Base-by-base conservation (phyloP, 1,140 invertebrate species). In the Aphidius gifuensis region DNA sequence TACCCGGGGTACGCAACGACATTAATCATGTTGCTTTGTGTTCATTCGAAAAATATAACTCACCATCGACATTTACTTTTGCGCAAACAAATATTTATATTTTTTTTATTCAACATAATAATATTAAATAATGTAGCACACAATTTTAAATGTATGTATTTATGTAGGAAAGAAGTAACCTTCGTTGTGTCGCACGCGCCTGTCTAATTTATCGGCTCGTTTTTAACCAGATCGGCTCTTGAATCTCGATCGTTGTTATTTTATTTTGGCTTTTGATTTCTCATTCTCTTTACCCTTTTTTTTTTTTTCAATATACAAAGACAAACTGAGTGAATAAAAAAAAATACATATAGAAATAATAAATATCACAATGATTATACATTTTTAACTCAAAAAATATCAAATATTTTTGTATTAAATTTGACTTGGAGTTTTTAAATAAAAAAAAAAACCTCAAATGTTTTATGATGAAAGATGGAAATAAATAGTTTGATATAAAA, bases 151-250 rank as follows among this genome's bases (percentile, higher is more conserved):
- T 6, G 23, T 32, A 32, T 32, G 4, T 16, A 16, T 16, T 16
- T 16, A 16, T 32, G 4, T 32, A 32, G 23, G 4, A 32, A 32
- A 32, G 23, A 32, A 32, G 23, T 32, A 32, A 32, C n/a, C 8
- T 39, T 42, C 60, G 53, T 51, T 61, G 60, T 61, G 60, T 61
- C 60, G 58, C 58, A 60, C 39, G 54, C 59, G 62, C 55, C 11
- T 62, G 58, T 53, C 65, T 69, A 63, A 66, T 66, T 69, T 69
- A 66, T 69, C 51, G 65, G 60, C 53, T 60, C 50, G 44, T 40
- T 40, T 42, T 55, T n/a, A 61, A 32, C 51, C 32, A 61, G 51
- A 61, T 61, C 53, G 59, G 21, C 43, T 51, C 53, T 47, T 38
- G 53, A 61, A 55, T 56, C 53, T 55, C 60, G 38, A 61, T 61